Conservation (phyloP, 2,888 invertebrate genomes). For the Drosophila testacea region DNA sequence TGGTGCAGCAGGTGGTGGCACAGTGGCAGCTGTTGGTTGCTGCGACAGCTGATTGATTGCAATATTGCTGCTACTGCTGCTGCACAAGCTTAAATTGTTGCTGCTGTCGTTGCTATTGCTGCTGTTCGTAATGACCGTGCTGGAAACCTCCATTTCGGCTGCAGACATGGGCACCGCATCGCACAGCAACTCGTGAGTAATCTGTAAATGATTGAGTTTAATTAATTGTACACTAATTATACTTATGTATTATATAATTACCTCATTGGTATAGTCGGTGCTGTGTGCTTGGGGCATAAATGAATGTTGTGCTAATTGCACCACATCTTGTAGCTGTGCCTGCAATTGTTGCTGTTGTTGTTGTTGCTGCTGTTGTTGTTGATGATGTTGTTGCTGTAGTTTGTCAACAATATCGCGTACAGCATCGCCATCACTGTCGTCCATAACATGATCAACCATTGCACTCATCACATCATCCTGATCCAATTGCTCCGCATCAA, state of each 20-base stretch:
- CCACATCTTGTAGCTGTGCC: slow-evolving; percentile 61
- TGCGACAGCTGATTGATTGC: slow-evolving; percentile 60
- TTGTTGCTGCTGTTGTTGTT: slow-evolving; percentile 59
- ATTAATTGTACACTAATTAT: not conserved
- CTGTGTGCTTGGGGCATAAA: slow-evolving; percentile 63
- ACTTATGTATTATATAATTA: slow-evolving; percentile 22
- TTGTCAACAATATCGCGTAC: slow-evolving; percentile 82
- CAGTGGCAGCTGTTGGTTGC: slow-evolving; percentile 39
- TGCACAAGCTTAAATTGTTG: slow-evolving; percentile 81
- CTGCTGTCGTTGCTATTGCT: slow-evolving; percentile 83
- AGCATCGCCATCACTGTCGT: slow-evolving; percentile 68
- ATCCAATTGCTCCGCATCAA: slow-evolving; percentile 58
- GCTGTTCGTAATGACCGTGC: slow-evolving; percentile 86
- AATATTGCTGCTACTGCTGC: slow-evolving; percentile 68
- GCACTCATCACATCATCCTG: slow-evolving; percentile 54
- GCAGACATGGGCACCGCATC: slow-evolving; percentile 87
- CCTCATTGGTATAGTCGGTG: slow-evolving; percentile 71
- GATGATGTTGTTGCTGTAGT: slow-evolving; percentile 74
- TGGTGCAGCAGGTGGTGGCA: slow-evolving; percentile 50
- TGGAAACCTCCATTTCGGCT: slow-evolving; percentile 88
- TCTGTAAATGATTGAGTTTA: slow-evolving; percentile 40
- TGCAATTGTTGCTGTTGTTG: slow-evolving; percentile 59
- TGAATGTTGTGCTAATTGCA: slow-evolving; percentile 66
- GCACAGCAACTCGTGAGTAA: slow-evolving; percentile 86
- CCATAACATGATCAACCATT: slow-evolving; percentile 60